These are phyloP conservation scores for Chamaetylas fuelleborni DNA, from an alignment of 2,113 vertebrate species.

Conservation along the genomic window DNA sequence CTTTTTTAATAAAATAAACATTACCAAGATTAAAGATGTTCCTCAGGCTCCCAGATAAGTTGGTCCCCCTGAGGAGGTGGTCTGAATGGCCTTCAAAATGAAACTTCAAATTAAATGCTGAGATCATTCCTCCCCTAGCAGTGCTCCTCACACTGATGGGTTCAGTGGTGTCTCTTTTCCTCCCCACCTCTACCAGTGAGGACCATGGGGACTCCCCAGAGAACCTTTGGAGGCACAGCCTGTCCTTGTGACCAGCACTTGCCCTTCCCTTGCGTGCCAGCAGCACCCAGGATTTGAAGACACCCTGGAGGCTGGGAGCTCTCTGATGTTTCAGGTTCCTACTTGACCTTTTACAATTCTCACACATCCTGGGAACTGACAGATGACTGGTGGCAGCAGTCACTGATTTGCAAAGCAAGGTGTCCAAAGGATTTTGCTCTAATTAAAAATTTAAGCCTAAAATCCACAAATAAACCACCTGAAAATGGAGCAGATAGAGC, in stretches of 20 bases:
- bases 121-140: background rate
- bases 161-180: background rate
- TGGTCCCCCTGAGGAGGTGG: background rate
- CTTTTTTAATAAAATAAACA: slow-evolving; percentile 62
- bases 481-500: background rate
- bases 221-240: background rate
- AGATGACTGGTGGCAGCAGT: slow-evolving; percentile 23
- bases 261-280: background rate
- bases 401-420: slow-evolving; percentile 48
- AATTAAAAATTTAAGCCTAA: slow-evolving; percentile 17
- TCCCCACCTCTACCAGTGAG: background rate
- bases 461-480: background rate
- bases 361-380: slow-evolving; percentile 16
- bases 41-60: background rate
- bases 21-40: background rate
- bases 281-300: background rate
- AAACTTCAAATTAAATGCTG: slow-evolving; percentile 5
- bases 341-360: slow-evolving; percentile 57
- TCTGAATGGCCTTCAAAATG: background rate
- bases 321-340: background rate
- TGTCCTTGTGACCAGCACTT: background rate
- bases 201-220: accelerated
- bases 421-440: slow-evolving; percentile 24
- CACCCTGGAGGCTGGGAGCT: background rate
- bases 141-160: background rate